Conservation (phyloP, 2,888 invertebrate species). For the Caenorhabditis imperialis region DNA sequence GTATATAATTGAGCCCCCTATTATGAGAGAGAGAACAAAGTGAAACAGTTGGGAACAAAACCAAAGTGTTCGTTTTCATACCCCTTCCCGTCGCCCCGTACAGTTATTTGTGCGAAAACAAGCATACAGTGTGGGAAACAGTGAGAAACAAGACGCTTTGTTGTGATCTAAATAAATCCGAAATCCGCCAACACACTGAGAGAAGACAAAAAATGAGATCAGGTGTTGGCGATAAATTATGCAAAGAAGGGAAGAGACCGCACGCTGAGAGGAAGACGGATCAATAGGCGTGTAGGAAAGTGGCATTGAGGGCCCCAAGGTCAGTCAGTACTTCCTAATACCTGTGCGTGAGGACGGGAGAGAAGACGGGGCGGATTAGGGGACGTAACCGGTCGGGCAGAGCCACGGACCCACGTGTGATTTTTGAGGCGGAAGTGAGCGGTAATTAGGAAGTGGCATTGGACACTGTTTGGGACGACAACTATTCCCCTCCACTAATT, state of each 20-base stretch:
- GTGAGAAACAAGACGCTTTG: neutral
- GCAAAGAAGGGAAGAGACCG: constrained; percentile 28
- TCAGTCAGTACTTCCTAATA: constrained; percentile 47
- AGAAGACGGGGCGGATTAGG: constrained; percentile 11
- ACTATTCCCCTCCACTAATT: constrained; percentile 28
- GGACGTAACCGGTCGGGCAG: constrained; percentile 1
- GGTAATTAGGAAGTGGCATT: constrained; percentile 24
- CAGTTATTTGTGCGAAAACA: constrained; percentile 25
- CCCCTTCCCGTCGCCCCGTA: too few species aligned
- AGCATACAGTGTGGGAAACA: constrained; percentile 31
- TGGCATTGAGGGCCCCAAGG: constrained; percentile 40
- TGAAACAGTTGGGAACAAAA: too few species aligned
- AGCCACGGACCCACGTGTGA: too few species aligned
- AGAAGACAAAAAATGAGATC: constrained; percentile 34
- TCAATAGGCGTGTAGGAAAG: constrained; percentile 48
- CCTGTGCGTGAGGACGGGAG: constrained; percentile 30
- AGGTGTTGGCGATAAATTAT: constrained; percentile 51
- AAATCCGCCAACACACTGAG: constrained; percentile 28
- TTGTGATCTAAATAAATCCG: constrained; percentile 4
- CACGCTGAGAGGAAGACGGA: constrained; percentile 37
- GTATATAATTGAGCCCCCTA: too few species aligned
- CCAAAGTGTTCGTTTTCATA: too few species aligned
- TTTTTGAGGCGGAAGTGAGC: too few species aligned
- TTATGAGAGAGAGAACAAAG: constrained; percentile 3
- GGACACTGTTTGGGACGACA: constrained; percentile 7